A percentile compares a stretch with the other conserved stretches of the same genome.
These are phyloP conservation scores for Sepioteuthis lessoniana DNA, from an alignment of 2,888 invertebrate genomes.

Conservation along the genomic window DNA sequence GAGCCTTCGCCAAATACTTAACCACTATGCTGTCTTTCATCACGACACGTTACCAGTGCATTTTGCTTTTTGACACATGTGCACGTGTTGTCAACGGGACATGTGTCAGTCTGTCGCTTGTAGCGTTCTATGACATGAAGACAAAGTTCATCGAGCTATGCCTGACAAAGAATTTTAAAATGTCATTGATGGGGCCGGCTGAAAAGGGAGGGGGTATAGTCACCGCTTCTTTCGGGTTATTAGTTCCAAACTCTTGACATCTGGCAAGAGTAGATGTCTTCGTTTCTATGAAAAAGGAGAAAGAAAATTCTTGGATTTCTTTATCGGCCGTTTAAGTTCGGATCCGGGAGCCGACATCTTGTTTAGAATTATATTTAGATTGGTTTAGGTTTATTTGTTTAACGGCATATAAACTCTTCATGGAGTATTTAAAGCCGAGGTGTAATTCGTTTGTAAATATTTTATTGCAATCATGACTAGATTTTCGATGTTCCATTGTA, in stretches of 20 bases:
- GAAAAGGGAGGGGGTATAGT: background rate
- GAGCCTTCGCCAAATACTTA: background rate
- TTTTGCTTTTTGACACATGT: background rate
- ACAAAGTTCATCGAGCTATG: background rate
- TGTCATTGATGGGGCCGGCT: background rate
- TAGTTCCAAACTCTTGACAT: background rate
- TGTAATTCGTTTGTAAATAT: too few species aligned
- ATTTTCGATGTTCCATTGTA: too few species aligned
- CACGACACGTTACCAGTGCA: background rate
- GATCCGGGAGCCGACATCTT: background rate
- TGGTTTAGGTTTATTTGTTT: too few species aligned
- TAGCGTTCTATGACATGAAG: background rate
- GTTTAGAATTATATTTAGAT: too few species aligned
- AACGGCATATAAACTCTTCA: too few species aligned
- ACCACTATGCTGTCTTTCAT: background rate
- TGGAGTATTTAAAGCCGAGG: too few species aligned
- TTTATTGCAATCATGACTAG: too few species aligned
- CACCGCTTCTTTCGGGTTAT: background rate
- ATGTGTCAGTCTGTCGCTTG: background rate
- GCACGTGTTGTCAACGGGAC: background rate
- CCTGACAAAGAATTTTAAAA: constrained; percentile 21
- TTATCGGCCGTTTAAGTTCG: background rate
- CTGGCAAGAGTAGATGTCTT: background rate
- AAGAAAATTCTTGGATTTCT: background rate
- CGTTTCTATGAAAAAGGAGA: background rate